Percentiles rank a stretch among this genome's conserved stretches.
phyloP scores from a whole-genome alignment of 2,888 invertebrate genomes.

The Spatulosminthurus flaviceps region DNA sequence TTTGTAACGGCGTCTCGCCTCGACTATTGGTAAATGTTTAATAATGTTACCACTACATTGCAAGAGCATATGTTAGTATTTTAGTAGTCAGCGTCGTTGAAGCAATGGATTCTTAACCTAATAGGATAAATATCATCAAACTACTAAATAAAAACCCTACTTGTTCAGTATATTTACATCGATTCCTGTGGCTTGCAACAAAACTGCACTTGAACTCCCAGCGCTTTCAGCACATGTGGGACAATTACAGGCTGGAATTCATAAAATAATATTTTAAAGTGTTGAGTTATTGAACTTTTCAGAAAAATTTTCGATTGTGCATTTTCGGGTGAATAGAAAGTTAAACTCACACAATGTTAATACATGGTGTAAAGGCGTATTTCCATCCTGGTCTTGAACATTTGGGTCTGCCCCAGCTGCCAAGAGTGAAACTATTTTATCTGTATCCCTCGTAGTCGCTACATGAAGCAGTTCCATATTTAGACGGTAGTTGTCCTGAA shows the following conservation, averaged over 20 bases:
- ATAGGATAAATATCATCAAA: too few relatives aligned
- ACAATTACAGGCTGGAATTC: slow-evolving; percentile 51
- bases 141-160: too few relatives aligned
- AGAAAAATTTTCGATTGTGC: too few relatives aligned
- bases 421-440: slow-evolving; percentile 79
- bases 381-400: slow-evolving; percentile 80
- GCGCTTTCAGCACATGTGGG: slow-evolving; percentile 49
- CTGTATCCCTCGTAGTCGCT: slow-evolving; percentile 84
- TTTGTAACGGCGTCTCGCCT: too few relatives aligned
- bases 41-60: too few relatives aligned
- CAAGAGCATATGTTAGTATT: too few relatives aligned
- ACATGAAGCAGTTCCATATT: slow-evolving; percentile 67
- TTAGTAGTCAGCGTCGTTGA: too few relatives aligned
- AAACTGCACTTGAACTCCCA: slow-evolving; percentile 49
- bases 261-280: too few relatives aligned
- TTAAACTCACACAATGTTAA: slow-evolving; percentile 66
- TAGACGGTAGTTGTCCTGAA: too few relatives aligned
- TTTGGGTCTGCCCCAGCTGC: slow-evolving; percentile 82
- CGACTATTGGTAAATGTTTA: too few relatives aligned
- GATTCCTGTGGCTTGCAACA: slow-evolving; percentile 68
- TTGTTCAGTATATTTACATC: slow-evolving; percentile 70
- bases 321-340: neutral
- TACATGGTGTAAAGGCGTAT: slow-evolving; percentile 84
- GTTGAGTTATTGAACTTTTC: too few relatives aligned
- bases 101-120: too few relatives aligned